Base-by-base conservation (phyloP, 2,888 invertebrate species). In the Hypena proboscidalis region DNA sequence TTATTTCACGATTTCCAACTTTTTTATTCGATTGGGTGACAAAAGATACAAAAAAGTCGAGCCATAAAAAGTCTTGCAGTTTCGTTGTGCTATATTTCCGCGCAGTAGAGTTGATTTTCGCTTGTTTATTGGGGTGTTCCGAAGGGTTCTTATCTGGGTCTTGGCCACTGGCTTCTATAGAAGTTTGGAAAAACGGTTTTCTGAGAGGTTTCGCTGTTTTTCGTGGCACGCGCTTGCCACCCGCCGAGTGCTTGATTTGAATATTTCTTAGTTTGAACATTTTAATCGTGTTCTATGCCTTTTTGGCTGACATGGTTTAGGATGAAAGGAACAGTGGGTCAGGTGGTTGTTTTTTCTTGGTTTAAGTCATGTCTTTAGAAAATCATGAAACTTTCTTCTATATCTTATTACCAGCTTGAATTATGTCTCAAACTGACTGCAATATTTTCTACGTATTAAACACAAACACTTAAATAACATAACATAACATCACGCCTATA, bases 1-100 rank as follows among this genome's bases (percentile, higher is more conserved):
- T 85, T 85, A 66, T 73, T 73, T 67, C 90, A 90, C 90, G 90
- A 89, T 89, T 87, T 88, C 85, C 49, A 83, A 81, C 76, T 85
- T 89, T 88, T 88, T 85, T 79, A 73, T 64, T 66, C 68, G 69
- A 67, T 81, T 82, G 80, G 84, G 86, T 87, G 90, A 86, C 88
- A 89, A 85, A 83, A 80, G 80, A 72, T 63, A 66, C 73, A 74
- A 83, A 83, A 81, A 78, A 65, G 54, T 42, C 44, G 35, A 47
- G 52, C 45, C 44, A 63, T 58, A 69, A 55, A 66, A 62, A 39
- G 26, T 39, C 39, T 31, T 56, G 44, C 42, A 40, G 39, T 55
- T 33, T 29, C 25, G 41, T 52, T 67, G 43, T 31, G 44, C 60
- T 65, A 65, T 83, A 76, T 49, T 8, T 8, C 49, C 7, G 10